Percentiles rank a stretch among this genome's conserved stretches.
Evolutionary conservation across 1,140 invertebrate species (phyloP).

Genomic region (Drosophila grimshawi): DNA sequence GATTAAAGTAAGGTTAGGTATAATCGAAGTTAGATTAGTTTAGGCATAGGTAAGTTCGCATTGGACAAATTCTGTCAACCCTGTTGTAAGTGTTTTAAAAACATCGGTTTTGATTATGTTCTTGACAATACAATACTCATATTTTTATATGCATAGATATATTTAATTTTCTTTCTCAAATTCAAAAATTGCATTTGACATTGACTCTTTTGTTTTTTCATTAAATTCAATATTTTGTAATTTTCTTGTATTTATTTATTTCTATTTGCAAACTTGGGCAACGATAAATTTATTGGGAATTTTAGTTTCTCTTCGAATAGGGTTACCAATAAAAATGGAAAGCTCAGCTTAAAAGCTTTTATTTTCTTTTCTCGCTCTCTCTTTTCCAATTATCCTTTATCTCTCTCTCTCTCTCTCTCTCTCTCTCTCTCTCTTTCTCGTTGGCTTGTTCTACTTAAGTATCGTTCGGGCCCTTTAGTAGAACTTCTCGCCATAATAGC

Average conservation of each 20-base stretch:
- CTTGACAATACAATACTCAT: conserved; percentile 49
- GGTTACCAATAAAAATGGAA: conserved; percentile 43
- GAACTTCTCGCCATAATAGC: conserved; percentile 74
- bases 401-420: conserved; percentile 29
- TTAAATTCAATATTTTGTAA: conserved; percentile 18
- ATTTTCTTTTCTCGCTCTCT: conserved; percentile 26
- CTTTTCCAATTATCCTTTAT: not conserved
- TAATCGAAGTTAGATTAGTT: conserved; percentile 40
- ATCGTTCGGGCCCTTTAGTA: conserved; percentile 50
- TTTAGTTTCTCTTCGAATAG: conserved; percentile 8
- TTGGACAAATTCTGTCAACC: conserved; percentile 53
- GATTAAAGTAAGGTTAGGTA: conserved; percentile 43
- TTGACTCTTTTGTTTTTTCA: conserved; percentile 44
- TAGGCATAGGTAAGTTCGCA: conserved; percentile 44
- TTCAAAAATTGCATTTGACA: conserved; percentile 69
- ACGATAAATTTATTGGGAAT: conserved; percentile 29
- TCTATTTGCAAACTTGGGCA: conserved; percentile 17
- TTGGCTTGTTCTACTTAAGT: conserved; percentile 9
- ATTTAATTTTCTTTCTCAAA: conserved; percentile 52
- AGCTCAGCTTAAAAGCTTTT: conserved; percentile 44
- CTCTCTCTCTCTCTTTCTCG: conserved; percentile 23
- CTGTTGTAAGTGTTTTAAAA: conserved; percentile 56
- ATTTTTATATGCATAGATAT: conserved; percentile 45
- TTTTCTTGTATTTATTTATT: conserved; percentile 14
- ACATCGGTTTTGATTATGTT: conserved; percentile 78